Base-by-base conservation (phyloP, 2,113 vertebrate genomes). In the Panthera tigris region DNA sequence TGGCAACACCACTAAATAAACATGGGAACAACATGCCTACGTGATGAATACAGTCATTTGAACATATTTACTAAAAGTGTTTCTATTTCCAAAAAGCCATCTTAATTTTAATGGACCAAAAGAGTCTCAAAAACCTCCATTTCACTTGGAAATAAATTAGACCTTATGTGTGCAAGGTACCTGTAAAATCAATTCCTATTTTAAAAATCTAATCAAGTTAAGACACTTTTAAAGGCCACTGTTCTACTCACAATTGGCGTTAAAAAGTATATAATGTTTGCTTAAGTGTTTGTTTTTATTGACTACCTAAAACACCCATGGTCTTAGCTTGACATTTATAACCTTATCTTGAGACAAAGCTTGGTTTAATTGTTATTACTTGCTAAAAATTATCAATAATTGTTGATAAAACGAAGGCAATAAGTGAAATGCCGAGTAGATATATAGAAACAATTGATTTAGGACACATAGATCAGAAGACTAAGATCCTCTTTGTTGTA, bases 61-160 rank as follows among this genome's bases (percentile, higher is more conserved):
- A 57, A 69, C 31, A 68, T 52, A 83, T 41, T 71, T 31, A 92
- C 39, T 57, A 74, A 78, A 5, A 29, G 9, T 15, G 16, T 84
- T 88, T 81, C 7, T 86, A 78, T 39, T 92, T 97, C 78, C 29
- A 71, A 65, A 96, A 96, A 66, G 7, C 3, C 4, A 50, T 39
- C 23, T 91, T 87, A 63, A 94, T 92, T 95, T 87, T 76, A 89
- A 41, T 3, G 78, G 5, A 50, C 12, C 6, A 57, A 73, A 29
- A 23, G 36, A 69, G 12, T 92, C 57, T 71, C 68, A 65, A 90
- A 31, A 89, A 63, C 66, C 27, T 33, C 68, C 23, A 73, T 84
- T 96, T 82, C 71, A 80, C 6, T 85, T 93, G 36, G 36, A 76
- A 92, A 85, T 66, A 96, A 82, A 80, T 41, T 45, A 93, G 45